A percentile compares a stretch with the other conserved stretches of the same genome.
Evolutionary conservation across 2,888 invertebrate genomes (phyloP).

Genomic region (Microdon myrmicae): DNA sequence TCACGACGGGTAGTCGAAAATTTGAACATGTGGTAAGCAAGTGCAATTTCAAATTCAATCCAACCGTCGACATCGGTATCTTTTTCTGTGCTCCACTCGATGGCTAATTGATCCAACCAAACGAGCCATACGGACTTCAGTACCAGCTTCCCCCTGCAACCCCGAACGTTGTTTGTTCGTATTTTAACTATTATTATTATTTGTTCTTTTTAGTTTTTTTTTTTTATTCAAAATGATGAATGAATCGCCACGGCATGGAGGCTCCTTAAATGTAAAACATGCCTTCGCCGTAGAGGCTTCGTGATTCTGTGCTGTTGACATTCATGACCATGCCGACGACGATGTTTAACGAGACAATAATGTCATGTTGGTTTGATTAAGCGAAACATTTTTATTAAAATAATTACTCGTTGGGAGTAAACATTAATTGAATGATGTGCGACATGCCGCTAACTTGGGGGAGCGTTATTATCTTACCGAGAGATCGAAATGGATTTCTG

Average conservation of each 20-base stretch:
- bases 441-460: conserved; percentile 44
- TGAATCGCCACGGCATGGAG: no score
- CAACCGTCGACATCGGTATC: conserved; percentile 22
- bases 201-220: no score
- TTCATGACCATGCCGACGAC: conserved; percentile 20
- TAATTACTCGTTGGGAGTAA: conserved; percentile 52
- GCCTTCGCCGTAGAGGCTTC: no score
- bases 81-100: conserved; percentile 28
- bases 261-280: no score
- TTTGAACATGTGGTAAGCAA: no score
- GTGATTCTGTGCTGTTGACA: background rate
- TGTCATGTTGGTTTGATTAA: conserved; percentile 53
- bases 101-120: conserved; percentile 46
- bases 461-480: conserved; percentile 37
- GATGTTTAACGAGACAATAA: conserved; percentile 52
- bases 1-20: no score
- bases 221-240: no score
- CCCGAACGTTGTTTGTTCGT: no score
- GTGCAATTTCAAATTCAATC: no score
- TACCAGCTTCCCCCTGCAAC: no score
- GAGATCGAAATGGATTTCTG: no score
- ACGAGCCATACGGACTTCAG: conserved; percentile 27
- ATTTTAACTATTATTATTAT: no score
- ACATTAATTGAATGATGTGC: conserved; percentile 49
- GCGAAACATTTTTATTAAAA: conserved; percentile 54